Evolutionary conservation across 2,797 vertebrate genomes (phyloP).

Genomic region (Galagoides demidoff): DNA sequence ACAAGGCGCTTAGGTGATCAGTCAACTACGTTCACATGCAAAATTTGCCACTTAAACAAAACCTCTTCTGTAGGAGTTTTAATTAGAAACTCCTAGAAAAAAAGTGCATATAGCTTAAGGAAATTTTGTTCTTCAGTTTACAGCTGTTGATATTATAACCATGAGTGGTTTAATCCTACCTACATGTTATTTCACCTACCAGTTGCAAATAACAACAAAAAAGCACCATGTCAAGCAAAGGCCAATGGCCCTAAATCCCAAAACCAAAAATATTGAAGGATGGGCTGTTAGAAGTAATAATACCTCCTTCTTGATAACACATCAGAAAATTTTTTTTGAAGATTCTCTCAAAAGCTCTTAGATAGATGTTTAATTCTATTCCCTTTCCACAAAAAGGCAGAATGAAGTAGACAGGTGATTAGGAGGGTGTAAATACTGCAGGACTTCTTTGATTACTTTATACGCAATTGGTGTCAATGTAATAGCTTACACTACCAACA

Average conservation of each 20-base stretch:
- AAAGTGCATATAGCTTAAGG: background rate
- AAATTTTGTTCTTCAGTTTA: background rate
- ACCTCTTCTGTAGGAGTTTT: background rate
- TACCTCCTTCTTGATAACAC: background rate
- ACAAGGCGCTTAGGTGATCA: background rate
- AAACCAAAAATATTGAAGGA: background rate
- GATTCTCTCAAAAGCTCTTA: background rate
- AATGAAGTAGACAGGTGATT: background rate
- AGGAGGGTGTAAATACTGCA: background rate
- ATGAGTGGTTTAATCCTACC: background rate
- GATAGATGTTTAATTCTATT: background rate
- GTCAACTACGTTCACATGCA: too few relatives aligned
- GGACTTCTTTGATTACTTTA: background rate
- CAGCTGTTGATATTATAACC: background rate
- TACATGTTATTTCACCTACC: background rate
- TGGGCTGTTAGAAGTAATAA: background rate
- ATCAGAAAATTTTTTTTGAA: background rate
- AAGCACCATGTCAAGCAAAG: background rate
- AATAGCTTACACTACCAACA: background rate
- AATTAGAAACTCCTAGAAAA: background rate
- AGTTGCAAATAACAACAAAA: background rate
- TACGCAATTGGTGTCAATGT: accelerated
- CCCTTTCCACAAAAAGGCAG: background rate
- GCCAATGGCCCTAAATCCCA: background rate
- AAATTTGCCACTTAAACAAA: background rate